Evolutionary conservation across 2,797 vertebrate genomes (phyloP).

Genomic region (Fundulus diaphanus): DNA sequence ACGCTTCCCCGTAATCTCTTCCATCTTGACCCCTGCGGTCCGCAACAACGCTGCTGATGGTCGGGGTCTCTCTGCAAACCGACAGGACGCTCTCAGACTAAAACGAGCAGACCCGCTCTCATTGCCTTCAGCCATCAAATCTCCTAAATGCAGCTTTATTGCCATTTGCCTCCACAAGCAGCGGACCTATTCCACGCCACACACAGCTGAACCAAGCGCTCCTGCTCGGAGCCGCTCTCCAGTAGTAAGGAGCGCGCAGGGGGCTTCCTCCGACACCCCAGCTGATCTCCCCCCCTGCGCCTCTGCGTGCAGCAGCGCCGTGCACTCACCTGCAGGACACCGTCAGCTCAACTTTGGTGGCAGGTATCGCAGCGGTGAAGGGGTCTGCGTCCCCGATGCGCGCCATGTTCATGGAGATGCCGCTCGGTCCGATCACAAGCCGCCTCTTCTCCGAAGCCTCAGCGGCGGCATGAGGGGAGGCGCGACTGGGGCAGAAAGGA

Average conservation of each 20-base stretch:
- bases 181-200: background rate
- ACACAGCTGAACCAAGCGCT: background rate
- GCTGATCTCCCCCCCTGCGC: background rate
- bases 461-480: conserved; percentile 57
- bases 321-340: conserved; percentile 93
- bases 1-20: background rate
- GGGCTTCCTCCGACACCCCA: background rate
- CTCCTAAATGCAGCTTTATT: background rate
- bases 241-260: background rate
- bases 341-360: conserved; percentile 95
- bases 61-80: background rate
- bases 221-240: too few species aligned
- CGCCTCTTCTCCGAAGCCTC: conserved; percentile 50
- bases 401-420: conserved; percentile 83
- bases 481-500: too few species aligned
- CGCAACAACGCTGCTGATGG: background rate
- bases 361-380: conserved; percentile 92
- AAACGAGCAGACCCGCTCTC: background rate
- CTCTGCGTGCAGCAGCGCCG: background rate
- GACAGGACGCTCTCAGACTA: background rate
- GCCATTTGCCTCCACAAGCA: background rate
- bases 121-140: background rate
- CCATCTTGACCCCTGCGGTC: background rate
- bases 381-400: conserved; percentile 90
- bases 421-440: conserved; percentile 56